These are phyloP conservation scores for Scortum barcoo DNA, from an alignment of 2,113 vertebrate genomes.

Conservation along the genomic window DNA sequence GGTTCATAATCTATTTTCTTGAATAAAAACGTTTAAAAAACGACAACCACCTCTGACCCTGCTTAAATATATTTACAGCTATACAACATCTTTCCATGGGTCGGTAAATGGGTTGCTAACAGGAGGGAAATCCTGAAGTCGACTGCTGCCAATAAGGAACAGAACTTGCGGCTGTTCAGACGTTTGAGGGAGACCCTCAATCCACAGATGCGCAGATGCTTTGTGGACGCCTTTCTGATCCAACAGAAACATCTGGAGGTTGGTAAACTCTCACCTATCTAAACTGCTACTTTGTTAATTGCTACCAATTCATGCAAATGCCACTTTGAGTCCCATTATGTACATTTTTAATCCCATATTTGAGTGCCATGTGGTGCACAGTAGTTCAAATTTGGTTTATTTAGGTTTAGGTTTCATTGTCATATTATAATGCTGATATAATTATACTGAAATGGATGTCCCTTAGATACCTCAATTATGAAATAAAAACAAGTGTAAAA, in stretches of 20 bases:
- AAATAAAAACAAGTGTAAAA: too few relatives aligned
- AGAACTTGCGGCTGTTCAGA: constrained; percentile 8
- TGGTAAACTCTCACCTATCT: neutral
- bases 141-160: neutral
- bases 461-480: too few relatives aligned
- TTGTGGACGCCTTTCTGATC: constrained; percentile 62
- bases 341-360: too few relatives aligned
- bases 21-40: too few relatives aligned
- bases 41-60: too few relatives aligned
- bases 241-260: constrained; percentile 56
- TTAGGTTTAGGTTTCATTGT: too few relatives aligned
- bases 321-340: neutral
- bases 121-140: neutral
- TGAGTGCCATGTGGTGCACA: too few relatives aligned
- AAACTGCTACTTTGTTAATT: neutral
- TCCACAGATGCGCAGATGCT: constrained; percentile 61
- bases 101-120: neutral
- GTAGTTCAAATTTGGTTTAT: too few relatives aligned
- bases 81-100: constrained; percentile 60
- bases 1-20: too few relatives aligned
- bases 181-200: constrained; percentile 57
- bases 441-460: too few relatives aligned
- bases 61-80: constrained; percentile 22
- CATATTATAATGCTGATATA: too few relatives aligned
- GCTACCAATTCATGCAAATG: neutral